These are phyloP conservation scores for Orthosia cruda DNA, from an alignment of 2,888 invertebrate species.

Conservation along the genomic window DNA sequence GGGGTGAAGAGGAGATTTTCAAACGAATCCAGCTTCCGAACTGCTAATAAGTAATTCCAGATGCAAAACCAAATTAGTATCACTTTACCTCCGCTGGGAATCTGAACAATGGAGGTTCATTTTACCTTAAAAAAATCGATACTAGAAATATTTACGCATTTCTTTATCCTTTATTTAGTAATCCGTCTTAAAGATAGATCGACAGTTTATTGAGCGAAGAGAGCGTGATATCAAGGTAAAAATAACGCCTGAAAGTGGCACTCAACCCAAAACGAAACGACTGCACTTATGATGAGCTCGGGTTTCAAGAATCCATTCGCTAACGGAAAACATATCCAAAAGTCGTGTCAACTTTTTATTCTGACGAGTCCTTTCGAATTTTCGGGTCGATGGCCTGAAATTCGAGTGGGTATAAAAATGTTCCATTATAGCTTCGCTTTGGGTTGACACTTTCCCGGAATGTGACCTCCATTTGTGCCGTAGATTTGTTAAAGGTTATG, in stretches of 20 bases:
- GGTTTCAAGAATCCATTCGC: slow-evolving; percentile 49
- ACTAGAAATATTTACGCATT: not conserved
- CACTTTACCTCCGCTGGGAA: no score
- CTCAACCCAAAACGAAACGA: slow-evolving; percentile 45
- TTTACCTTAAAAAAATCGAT: not conserved
- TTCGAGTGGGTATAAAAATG: slow-evolving; percentile 47
- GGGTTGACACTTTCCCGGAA: slow-evolving; percentile 29
- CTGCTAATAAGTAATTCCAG: no score
- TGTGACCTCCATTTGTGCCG: slow-evolving; percentile 41
- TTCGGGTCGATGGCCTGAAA: slow-evolving; percentile 43
- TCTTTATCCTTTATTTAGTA: slow-evolving; percentile 8
- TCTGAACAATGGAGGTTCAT: no score
- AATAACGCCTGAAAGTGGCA: slow-evolving; percentile 46
- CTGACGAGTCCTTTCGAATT: slow-evolving; percentile 46
- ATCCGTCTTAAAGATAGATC: no score
- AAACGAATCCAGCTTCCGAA: no score
- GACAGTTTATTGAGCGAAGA: no score
- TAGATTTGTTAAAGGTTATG: slow-evolving; percentile 32
- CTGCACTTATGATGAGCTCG: slow-evolving; percentile 55
- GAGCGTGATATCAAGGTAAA: slow-evolving; percentile 33
- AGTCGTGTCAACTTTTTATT: slow-evolving; percentile 62
- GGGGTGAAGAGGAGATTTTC: no score
- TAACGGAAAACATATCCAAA: slow-evolving; percentile 55
- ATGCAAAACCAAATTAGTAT: no score
- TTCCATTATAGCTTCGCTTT: slow-evolving; percentile 24